Percentiles rank a stretch among this genome's conserved stretches.
Conservation (phyloP, 35 echinoderm and acorn worm species). For the Patiria miniata region DNA sequence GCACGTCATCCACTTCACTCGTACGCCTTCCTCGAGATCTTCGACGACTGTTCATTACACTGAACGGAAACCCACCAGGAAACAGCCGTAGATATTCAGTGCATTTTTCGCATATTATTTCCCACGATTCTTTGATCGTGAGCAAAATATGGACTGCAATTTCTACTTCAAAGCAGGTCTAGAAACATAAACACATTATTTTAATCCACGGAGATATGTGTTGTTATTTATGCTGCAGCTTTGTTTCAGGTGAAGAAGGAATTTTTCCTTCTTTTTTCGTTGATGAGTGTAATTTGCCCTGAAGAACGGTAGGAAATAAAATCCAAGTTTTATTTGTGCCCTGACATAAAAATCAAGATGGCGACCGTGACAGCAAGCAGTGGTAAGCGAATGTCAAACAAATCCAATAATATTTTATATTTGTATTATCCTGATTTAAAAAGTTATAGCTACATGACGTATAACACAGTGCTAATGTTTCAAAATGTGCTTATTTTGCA, state of each 20-base stretch:
- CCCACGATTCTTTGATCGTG: neutral
- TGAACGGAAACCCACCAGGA: neutral
- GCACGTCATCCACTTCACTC: no score
- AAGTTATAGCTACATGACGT: neutral
- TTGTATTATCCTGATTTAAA: neutral
- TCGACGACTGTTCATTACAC: no score
- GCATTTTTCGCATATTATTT: neutral
- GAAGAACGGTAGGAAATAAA: neutral
- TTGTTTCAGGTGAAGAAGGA: neutral
- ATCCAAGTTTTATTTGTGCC: neutral
- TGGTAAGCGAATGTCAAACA: slow-evolving; percentile 2
- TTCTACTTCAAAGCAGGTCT: neutral
- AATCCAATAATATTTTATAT: neutral
- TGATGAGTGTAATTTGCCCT: neutral
- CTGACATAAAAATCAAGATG: slow-evolving; percentile 1
- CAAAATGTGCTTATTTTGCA: slow-evolving; percentile 3
- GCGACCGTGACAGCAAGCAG: neutral
- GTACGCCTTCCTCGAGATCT: no score
- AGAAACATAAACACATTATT: neutral
- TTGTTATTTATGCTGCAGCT: neutral
- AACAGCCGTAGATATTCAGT: neutral
- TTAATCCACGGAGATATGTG: neutral
- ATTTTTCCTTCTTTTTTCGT: neutral
- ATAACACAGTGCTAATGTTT: neutral
- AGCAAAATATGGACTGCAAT: neutral